Percentiles rank a stretch among this genome's conserved stretches.
phyloP scores from a whole-genome alignment of 2,113 vertebrate species.

The Taurulus bubalis region DNA sequence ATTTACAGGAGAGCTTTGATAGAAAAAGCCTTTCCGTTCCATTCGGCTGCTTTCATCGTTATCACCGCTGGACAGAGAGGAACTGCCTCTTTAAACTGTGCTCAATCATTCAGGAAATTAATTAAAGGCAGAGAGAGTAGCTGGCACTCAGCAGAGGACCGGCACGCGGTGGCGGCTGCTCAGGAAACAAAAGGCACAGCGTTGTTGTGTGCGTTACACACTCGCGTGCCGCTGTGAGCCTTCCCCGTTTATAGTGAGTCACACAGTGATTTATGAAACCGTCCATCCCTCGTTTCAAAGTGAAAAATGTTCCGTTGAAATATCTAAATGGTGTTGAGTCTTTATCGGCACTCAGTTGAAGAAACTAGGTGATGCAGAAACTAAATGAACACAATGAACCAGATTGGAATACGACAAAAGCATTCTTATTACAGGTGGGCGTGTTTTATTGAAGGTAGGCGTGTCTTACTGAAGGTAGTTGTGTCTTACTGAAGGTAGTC shows the following conservation, averaged over 20 bases:
- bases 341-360: no score
- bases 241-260: conserved; percentile 8
- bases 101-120: conserved; percentile 61
- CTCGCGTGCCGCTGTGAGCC: not conserved
- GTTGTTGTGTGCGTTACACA: conserved; percentile 12
- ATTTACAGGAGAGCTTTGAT: conserved; percentile 24
- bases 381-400: not conserved
- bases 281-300: not conserved
- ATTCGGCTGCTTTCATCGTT: conserved; percentile 32
- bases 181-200: conserved; percentile 29
- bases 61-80: conserved; percentile 43
- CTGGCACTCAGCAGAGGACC: conserved; percentile 45
- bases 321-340: not conserved
- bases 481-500: no score
- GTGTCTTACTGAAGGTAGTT: no score
- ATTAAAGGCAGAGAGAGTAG: conserved; percentile 44
- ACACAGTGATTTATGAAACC: conserved; percentile 15
- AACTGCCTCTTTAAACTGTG: conserved; percentile 34
- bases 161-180: conserved; percentile 13
- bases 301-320: not conserved
- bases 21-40: conserved; percentile 29
- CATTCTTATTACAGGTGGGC: no score
- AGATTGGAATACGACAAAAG: not conserved
- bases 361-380: not conserved
- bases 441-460: no score